phyloP scores from a whole-genome alignment of 64 coral and sea anemone genomes.

The Dendronephthya gigantea region DNA sequence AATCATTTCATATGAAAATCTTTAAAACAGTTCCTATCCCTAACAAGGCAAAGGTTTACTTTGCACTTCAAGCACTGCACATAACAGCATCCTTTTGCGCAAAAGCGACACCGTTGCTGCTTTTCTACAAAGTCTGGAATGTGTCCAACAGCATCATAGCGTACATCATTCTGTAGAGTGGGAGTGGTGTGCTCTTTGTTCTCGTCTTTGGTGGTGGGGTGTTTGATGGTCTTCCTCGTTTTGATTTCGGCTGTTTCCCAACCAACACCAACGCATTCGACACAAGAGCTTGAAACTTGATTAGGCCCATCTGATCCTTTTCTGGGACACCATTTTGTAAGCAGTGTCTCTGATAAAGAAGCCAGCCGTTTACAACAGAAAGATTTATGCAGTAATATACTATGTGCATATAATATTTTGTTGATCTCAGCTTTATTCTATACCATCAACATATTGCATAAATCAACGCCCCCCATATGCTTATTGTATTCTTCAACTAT shows the following conservation, averaged over 20 bases:
- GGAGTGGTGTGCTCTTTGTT: background rate
- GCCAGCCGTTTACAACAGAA: too few relatives aligned
- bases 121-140: background rate
- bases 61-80: background rate
- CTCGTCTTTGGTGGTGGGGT: background rate
- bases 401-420: too few relatives aligned
- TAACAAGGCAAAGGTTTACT: background rate
- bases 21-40: background rate
- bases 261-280: background rate
- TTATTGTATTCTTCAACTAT: background rate
- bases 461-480: background rate
- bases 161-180: background rate
- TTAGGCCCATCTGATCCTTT: too few relatives aligned
- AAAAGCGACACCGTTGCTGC: background rate
- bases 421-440: background rate
- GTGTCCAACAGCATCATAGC: background rate
- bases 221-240: background rate
- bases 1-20: background rate
- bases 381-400: too few relatives aligned
- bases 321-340: too few relatives aligned
- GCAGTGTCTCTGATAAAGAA: too few relatives aligned
- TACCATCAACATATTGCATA: background rate
- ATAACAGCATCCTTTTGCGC: background rate
- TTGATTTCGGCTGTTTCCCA: background rate
- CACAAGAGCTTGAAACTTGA: too few relatives aligned